Evolutionary conservation across 2,888 invertebrate genomes (phyloP).

Genomic region (Pandemis corylana): DNA sequence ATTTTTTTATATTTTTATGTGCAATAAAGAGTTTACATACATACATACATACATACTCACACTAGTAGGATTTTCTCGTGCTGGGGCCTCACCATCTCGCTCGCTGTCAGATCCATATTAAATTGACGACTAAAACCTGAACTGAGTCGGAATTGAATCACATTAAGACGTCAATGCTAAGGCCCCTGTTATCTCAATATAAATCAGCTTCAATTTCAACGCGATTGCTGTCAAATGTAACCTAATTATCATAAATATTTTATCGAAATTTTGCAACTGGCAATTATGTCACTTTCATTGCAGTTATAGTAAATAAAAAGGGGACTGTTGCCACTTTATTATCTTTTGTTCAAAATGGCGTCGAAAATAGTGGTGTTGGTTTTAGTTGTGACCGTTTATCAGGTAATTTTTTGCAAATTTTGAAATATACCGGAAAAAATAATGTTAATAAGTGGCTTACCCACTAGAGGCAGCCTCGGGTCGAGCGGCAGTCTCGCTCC

Average conservation of each 20-base stretch:
- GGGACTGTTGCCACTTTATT: constrained; percentile 12
- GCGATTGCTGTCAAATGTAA: constrained; percentile 12
- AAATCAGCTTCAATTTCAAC: background rate
- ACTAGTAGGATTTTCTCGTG: no score
- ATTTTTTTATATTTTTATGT: no score
- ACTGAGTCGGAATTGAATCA: no score
- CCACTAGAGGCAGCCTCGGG: no score
- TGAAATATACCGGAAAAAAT: background rate
- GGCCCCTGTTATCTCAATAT: background rate
- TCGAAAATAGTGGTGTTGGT: constrained; percentile 44
- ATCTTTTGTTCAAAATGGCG: constrained; percentile 47
- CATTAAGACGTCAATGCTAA: no score
- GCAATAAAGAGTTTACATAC: no score
- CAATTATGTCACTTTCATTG: constrained; percentile 51
- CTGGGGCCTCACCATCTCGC: no score
- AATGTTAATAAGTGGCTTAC: no score
- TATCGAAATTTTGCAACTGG: constrained; percentile 38
- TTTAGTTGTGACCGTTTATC: constrained; percentile 47
- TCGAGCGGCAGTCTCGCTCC: no score
- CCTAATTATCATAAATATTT: constrained; percentile 34
- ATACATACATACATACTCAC: no score
- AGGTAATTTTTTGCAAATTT: constrained; percentile 48
- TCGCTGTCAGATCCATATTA: no score
- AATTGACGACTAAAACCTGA: no score
- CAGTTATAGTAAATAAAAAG: constrained; percentile 44